Evolutionary conservation across 2,888 invertebrate species (phyloP), one percentile per base, ranked within the genome.

Genomic region (Caenorhabditis wallacei): DNA sequence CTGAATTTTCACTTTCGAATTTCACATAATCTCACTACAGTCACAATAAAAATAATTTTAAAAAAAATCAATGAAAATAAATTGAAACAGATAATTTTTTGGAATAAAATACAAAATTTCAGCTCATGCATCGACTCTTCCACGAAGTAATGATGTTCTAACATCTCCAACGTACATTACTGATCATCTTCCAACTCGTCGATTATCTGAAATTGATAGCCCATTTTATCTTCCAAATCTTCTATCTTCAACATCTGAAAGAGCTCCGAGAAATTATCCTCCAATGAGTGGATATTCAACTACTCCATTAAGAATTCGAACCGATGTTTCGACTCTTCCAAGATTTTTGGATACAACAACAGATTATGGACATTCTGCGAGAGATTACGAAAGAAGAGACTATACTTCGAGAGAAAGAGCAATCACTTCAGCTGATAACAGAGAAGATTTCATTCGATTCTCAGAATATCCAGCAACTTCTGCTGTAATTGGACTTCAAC

Each of bases 191-290:
- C 78, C 72, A 51, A 56, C 82, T 10, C 53, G 82, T 11, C 46
- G 82, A 43, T 48, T 82, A 18, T 78, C 82, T 0, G 78, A 82
- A 57, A 79, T 82, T 22, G 82, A 79, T 63, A 79, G 68, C 35
- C 82, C 78, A 5, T 66, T 63, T 30, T 82, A 79, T 51, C 69
- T 82, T 11, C 69, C 68, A 24, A 66, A 26, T 30, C 63, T 79
- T 26, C 18, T 82, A 0, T 69, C 72, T 1, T 80, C 80, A 13
- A 68, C 72, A n/a, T 59, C 74, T 11, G 66, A 72, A 24, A 37
- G 68, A 20, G 11, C 46, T n/a, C 43, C 48, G 4, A 16, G 71
- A 40, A 37, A 30, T 1, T 61, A 66, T 11, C 24, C 22, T 22
- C 71, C 76, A 20, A 40, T 57, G 37, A 24, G 13, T 22, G 76